Evolutionary conservation across 2,113 vertebrate genomes (phyloP), one percentile per base, ranked within the genome.

Genomic region (Solea senegalensis): DNA sequence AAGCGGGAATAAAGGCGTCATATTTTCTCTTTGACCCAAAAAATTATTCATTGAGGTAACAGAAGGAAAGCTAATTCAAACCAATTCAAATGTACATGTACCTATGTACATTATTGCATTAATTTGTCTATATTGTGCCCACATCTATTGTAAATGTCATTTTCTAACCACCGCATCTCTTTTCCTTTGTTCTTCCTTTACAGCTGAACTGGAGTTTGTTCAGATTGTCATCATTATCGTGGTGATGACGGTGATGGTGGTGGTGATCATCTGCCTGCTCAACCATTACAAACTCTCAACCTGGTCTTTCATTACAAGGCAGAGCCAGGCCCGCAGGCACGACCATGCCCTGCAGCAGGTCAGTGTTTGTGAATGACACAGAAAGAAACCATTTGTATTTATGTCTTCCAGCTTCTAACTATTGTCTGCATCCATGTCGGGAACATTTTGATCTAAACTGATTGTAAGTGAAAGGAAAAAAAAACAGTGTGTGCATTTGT

Each of bases 171-270:
- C n/a, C 16, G n/a, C 14, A 1, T 21, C 21, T 15, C 58, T 52
- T 56, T 51, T 13, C n/a, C 28, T 67, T 26, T 75, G 11, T 83
- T 50, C 28, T 77, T 41, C 60, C 40, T 81, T n/a, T 91, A 39
- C 92, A 99, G 97, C 97, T 94, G 97, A 98, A 93, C 94, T 98
- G 95, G 97, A 98, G 92, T 98, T 98, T 81, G 94, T 98, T 93
- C 97, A 99, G 92, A 97, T 99, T 86, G 93, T 98, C 92, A 95
- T 98, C 85, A 96, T 99, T 78, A 95, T 99, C 5, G 96, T 98
- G 91, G 97, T 97, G 89, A 97, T 98, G 93, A 98, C 96, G 14
- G 96, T 98, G 93, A 99, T 98, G 97, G 96, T 98, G 60, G 95
- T 98, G 81, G 96, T 98, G 76, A 96, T 98, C 88, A 95, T 98